Evolutionary conservation across 2,888 invertebrate genomes (phyloP).

Genomic region (Lasioglossum villosulum): DNA sequence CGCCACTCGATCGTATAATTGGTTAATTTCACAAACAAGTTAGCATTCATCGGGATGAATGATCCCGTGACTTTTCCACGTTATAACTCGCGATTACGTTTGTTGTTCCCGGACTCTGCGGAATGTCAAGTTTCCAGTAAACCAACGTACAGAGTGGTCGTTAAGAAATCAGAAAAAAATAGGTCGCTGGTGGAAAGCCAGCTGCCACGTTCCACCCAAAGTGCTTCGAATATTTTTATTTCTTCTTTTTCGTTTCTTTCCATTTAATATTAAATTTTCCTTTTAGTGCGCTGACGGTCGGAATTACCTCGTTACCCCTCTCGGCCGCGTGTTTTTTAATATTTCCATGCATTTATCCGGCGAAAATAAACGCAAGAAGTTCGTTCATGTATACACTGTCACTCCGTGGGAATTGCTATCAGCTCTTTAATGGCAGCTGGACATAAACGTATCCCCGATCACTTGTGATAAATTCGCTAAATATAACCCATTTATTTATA

Average conservation of each 20-base stretch:
- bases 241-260: conserved; percentile 10
- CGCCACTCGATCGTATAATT: background rate
- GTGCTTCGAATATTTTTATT: conserved; percentile 17
- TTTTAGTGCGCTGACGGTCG: background rate
- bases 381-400: background rate
- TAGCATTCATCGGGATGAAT: conserved; percentile 7
- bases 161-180: conserved; percentile 46
- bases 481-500: background rate
- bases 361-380: background rate
- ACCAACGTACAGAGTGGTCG: conserved; percentile 41
- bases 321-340: conserved; percentile 4
- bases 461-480: background rate
- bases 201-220: conserved; percentile 27
- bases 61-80: conserved; percentile 21
- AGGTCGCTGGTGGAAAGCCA: conserved; percentile 28
- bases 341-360: background rate
- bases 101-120: conserved; percentile 8
- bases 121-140: conserved; percentile 27
- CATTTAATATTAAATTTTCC: conserved; percentile 36
- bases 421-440: background rate
- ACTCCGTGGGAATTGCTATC: background rate
- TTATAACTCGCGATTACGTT: conserved; percentile 27
- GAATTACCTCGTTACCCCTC: conserved; percentile 22
- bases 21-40: conserved; percentile 32
- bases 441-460: background rate